Evolutionary conservation across 2,797 vertebrate species (phyloP), one percentile per base, ranked within the genome.

Genomic region (Muscicapa comitata): DNA sequence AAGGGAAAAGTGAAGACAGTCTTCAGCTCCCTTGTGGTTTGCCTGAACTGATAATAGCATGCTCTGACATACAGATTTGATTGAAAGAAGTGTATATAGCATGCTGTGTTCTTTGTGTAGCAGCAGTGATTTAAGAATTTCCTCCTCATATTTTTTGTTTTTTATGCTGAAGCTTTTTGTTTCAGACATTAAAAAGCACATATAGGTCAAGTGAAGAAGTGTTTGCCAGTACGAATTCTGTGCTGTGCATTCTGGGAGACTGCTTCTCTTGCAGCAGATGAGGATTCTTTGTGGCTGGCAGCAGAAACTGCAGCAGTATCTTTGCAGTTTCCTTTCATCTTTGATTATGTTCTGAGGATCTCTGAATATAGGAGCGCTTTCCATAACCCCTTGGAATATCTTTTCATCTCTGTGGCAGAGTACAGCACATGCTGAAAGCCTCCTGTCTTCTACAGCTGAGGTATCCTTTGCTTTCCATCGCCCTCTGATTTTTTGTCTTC

Each of bases 231-330:
- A 79, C 78, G 91, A 97, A 96, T 96, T 97, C 97, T 86, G 67
- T 96, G 97, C 97, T 97, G 83, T 94, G 98, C 97, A 97, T 98
- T 97, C 94, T 97, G 98, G 98, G 98, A 98, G 97, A 63, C 90
- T 59, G 92, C 93, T 95, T 95, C 97, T 97, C 95, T 97, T 96
- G 94, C 97, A 96, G 97, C 97, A 96, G 96, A 97, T 92, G 97
- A 97, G 88, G 86, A 97, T 97, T 97, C 98, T 98, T 97, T 98
- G 97, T 98, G 97, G 96, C 96, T 97, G 92, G 94, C 96, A 97
- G 97, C 97, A 97, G 97, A 97, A 96, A 97, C 97, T 97, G 97
- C 96, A 97, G 97, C 97, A 95, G 94, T 94, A 91, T 95, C 95
- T 97, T 95, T 97, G 96, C 96, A 94, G 88, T 82, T 86, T 93